Evolutionary conservation across 2,888 invertebrate genomes (phyloP).

Genomic region (Hyppa rectilinea): DNA sequence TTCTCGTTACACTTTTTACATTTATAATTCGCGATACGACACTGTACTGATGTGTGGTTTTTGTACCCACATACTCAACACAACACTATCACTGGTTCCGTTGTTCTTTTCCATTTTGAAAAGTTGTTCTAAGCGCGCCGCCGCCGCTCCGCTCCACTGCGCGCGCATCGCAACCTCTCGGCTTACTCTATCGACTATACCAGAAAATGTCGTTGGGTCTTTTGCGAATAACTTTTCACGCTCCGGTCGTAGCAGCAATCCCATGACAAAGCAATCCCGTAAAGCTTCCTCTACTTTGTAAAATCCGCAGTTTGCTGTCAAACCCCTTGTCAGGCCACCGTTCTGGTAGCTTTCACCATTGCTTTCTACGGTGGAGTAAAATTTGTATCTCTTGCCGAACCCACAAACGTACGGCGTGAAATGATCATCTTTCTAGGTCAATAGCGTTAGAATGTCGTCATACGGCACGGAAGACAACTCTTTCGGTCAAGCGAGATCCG

Average conservation of each 20-base stretch:
- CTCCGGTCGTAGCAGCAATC: not conserved
- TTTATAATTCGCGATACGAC: not conserved
- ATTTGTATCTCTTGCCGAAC: too few relatives aligned
- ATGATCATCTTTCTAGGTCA: too few relatives aligned
- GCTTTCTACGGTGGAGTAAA: too few relatives aligned
- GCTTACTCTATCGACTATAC: not conserved
- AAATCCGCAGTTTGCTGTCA: too few relatives aligned
- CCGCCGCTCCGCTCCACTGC: not conserved
- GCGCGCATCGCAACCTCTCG: not conserved
- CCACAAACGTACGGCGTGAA: too few relatives aligned
- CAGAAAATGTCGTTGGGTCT: not conserved
- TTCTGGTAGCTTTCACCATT: too few relatives aligned
- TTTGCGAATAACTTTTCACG: conserved; percentile 2
- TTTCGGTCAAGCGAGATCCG: too few relatives aligned
- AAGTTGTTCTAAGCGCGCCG: not conserved
- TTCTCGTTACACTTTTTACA: not conserved
- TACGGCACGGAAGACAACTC: too few relatives aligned
- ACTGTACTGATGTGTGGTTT: not conserved
- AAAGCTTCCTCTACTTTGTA: too few relatives aligned
- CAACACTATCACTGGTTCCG: not conserved
- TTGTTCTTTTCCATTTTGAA: not conserved
- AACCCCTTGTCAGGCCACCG: too few relatives aligned
- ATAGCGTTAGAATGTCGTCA: too few relatives aligned
- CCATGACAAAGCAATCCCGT: too few relatives aligned
- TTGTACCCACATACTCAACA: not conserved